phyloP scores from a whole-genome alignment of 1,140 invertebrate species.

The Drosophila asahinai region DNA sequence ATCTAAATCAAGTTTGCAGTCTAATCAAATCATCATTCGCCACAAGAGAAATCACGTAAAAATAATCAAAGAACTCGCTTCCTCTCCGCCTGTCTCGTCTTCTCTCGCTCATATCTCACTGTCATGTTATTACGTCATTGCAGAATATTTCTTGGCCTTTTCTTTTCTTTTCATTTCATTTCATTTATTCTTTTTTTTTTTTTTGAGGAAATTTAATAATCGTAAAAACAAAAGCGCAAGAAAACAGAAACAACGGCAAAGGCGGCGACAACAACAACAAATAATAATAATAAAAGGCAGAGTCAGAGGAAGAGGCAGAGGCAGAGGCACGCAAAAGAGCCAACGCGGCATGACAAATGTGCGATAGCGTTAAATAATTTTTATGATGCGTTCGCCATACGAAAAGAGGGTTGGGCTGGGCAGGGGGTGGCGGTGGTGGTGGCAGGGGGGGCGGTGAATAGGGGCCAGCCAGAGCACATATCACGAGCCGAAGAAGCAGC shows the following conservation, averaged over 20 bases:
- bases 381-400: slow-evolving; percentile 74
- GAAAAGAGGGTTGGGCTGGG: slow-evolving; percentile 28
- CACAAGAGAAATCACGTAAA: slow-evolving; percentile 28
- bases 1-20: slow-evolving; percentile 42
- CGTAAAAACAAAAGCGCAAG: slow-evolving; percentile 64
- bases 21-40: slow-evolving; percentile 54
- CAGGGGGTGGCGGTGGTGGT: slow-evolving; percentile 11
- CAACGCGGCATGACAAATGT: slow-evolving; percentile 79
- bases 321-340: slow-evolving; percentile 54
- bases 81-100: background rate
- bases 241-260: slow-evolving; percentile 11
- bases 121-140: slow-evolving; percentile 65
- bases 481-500: slow-evolving; percentile 24
- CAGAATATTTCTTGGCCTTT: slow-evolving; percentile 18
- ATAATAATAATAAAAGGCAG: slow-evolving; percentile 36
- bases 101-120: slow-evolving; percentile 26
- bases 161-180: slow-evolving; percentile 14
- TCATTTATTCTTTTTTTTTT: background rate
- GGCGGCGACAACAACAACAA: slow-evolving; percentile 11
- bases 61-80: slow-evolving; percentile 35
- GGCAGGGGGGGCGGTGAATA: background rate
- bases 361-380: slow-evolving; percentile 82
- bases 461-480: slow-evolving; percentile 22
- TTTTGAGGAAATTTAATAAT: slow-evolving; percentile 79
- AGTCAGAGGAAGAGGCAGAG: slow-evolving; percentile 13